phyloP scores from a whole-genome alignment of 1,140 invertebrate species.

The Gryllus bimaculatus region DNA sequence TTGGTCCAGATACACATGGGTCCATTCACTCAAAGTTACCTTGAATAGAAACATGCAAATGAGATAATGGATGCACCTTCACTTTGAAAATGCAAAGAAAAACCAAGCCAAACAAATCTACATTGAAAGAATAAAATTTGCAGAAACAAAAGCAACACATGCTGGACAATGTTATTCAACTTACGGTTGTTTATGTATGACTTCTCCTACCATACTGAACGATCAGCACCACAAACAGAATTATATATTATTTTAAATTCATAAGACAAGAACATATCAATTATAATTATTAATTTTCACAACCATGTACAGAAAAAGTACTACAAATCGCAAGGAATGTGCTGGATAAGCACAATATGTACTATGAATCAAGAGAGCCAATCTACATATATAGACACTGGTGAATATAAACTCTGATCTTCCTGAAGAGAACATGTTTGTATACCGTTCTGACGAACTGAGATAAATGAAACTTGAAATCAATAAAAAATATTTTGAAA shows the following conservation, averaged over 20 bases:
- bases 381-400: not conserved
- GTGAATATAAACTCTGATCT: too few relatives aligned
- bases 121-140: too few relatives aligned
- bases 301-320: slow-evolving; percentile 14
- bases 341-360: not conserved
- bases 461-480: not conserved
- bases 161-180: slow-evolving; percentile 31
- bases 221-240: slow-evolving; percentile 23
- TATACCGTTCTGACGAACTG: too few relatives aligned
- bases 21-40: too few relatives aligned
- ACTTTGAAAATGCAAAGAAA: too few relatives aligned
- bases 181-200: slow-evolving; percentile 64
- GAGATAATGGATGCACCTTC: too few relatives aligned
- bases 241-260: slow-evolving; percentile 25
- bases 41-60: too few relatives aligned
- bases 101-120: too few relatives aligned
- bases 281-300: not conserved
- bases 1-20: too few relatives aligned
- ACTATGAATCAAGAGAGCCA: not conserved
- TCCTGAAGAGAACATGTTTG: too few relatives aligned
- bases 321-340: not conserved
- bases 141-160: not conserved
- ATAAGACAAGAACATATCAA: slow-evolving; percentile 1
- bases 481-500: not conserved
- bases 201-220: slow-evolving; percentile 52